Base-by-base conservation (phyloP, 2,888 invertebrate genomes). In the Odontomyia ornata region DNA sequence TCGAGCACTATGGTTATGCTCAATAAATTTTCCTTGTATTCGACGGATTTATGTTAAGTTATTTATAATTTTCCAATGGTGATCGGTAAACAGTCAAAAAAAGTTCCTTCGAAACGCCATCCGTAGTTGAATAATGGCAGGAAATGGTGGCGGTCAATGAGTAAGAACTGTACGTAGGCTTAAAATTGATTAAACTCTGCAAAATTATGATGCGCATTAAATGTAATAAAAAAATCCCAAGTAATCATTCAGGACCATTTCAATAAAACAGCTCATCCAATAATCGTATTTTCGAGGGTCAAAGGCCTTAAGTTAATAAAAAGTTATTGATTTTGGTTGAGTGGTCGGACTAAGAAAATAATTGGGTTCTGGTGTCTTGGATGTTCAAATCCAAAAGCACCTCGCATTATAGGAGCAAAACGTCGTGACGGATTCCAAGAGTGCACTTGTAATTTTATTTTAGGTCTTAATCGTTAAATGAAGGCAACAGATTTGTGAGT, bases 1-100 rank as follows among this genome's bases (percentile, higher is more conserved):
- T 71, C 67, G 25, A 23, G 71, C 27, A 71, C 71, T 71, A 47
- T 71, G 71, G 71, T 71, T 71, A 71, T 52, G 71, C 21, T 47
- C 71, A 47, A 47, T 71, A 71, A 71, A 71, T 47, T 71, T 71
- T 27, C 47, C 25, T n/a, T 3, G 52, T 23, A 71, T 52, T 64
- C 64, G 64, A 64, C 23, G 21, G 64, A 64, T 64, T 64, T 64
- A 64, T 64, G 64, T 13, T 0, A n/a, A 28, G 64, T 64, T 64
- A 64, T 64, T 64, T 64, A 18, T 30, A 30, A 30, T 64, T 60
- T 60, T 21, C 11, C 57, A n/a, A 5, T n/a, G 57, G 23, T 60
- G 18, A 52, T 25, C 57, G 57, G 57, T 60, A 60, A 60, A 60
- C 57, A 60, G 18, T 60, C 57, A 25, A 60, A 60, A 36, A 18